These are phyloP conservation scores for Hemithea aestivaria DNA, from an alignment of 2,888 invertebrate genomes.

Conservation along the genomic window DNA sequence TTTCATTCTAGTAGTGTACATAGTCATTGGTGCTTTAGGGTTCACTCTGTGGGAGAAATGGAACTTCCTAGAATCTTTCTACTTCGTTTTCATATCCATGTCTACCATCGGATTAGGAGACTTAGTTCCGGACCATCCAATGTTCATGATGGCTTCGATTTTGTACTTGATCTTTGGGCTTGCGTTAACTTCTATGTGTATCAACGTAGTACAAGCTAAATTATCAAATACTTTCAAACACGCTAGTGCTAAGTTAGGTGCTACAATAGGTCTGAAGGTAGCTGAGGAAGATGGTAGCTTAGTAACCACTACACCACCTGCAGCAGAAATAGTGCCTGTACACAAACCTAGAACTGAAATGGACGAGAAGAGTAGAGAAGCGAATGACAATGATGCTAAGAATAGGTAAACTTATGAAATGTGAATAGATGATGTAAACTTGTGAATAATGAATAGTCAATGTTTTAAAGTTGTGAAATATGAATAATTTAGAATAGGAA, in stretches of 20 bases:
- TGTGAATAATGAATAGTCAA: too few relatives aligned
- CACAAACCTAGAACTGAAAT: conserved; percentile 53
- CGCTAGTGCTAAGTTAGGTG: conserved; percentile 91
- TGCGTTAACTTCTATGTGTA: conserved; percentile 97
- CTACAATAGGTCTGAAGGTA: conserved; percentile 88
- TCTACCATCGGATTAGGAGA: conserved; percentile 99
- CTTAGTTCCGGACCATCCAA: conserved; percentile 91
- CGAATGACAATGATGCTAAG: conserved; percentile 46
- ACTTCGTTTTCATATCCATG: conserved; percentile 98
- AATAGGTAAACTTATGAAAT: conserved; percentile 41
- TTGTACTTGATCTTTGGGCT: conserved; percentile 96
- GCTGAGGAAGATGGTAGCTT: conserved; percentile 83
- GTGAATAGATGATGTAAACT: too few relatives aligned
- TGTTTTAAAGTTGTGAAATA: too few relatives aligned
- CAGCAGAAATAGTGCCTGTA: conserved; percentile 62
- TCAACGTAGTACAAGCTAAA: conserved; percentile 95
- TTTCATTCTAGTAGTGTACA: conserved; percentile 89
- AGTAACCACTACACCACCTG: conserved; percentile 64
- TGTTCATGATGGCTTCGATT: conserved; percentile 94
- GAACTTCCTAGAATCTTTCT: conserved; percentile 96
- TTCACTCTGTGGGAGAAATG: conserved; percentile 90
- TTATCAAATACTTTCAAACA: conserved; percentile 89
- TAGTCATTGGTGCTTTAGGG: conserved; percentile 90
- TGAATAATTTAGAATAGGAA: too few relatives aligned
- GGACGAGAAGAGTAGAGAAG: conserved; percentile 47